phyloP scores from a whole-genome alignment of 2,888 invertebrate genomes.

The Eupeodes latifasciatus region DNA sequence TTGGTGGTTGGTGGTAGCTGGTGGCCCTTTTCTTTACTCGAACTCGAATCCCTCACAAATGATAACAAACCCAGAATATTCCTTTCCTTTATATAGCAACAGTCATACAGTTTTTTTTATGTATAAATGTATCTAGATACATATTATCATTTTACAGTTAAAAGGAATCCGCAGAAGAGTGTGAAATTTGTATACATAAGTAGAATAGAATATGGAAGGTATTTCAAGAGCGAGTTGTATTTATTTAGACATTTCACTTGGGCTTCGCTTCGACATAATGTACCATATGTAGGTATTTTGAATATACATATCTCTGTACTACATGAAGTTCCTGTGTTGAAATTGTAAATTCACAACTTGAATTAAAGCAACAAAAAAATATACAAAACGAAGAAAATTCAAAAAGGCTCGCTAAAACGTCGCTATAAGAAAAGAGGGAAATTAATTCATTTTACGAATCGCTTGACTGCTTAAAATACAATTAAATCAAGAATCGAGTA shows the following conservation, averaged over 20 bases:
- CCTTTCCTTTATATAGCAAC: background rate
- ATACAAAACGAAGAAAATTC: background rate
- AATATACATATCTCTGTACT: background rate
- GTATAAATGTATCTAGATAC: too few relatives aligned
- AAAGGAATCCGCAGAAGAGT: constrained; percentile 48
- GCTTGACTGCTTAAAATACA: constrained; percentile 66
- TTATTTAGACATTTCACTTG: constrained; percentile 59
- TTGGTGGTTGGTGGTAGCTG: background rate
- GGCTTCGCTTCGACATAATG: constrained; percentile 43
- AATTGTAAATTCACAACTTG: constrained; percentile 64
- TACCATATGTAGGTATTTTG: constrained; percentile 19
- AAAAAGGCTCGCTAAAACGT: background rate
- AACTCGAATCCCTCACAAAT: constrained; percentile 48
- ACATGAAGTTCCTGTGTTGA: constrained; percentile 38
- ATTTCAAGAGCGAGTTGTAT: constrained; percentile 7
- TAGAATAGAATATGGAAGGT: background rate
- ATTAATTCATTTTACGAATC: constrained; percentile 60
- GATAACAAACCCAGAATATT: constrained; percentile 58
- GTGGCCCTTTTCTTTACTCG: constrained; percentile 27
- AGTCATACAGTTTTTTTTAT: constrained; percentile 15
- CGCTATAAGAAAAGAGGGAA: background rate
- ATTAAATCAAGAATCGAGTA: constrained; percentile 61
- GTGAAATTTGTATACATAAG: constrained; percentile 53
- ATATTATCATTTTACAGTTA: constrained; percentile 10
- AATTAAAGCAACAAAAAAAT: constrained; percentile 4